Percentiles rank a stretch among this genome's conserved stretches.
Conservation (phyloP, 2,888 invertebrate genomes). For the Heliconius erato region DNA sequence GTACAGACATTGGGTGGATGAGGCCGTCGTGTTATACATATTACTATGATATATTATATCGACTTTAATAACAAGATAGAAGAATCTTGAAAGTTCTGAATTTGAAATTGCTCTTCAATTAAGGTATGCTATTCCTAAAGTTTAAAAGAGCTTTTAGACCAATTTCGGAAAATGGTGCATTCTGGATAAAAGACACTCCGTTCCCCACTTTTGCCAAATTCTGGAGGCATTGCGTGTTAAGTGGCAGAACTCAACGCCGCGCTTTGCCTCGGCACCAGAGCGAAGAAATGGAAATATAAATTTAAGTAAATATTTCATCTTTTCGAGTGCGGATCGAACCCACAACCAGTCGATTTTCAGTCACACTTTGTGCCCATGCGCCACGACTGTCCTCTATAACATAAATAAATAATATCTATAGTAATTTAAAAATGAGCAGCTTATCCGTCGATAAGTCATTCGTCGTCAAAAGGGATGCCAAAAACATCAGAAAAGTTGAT, state of each 20-base stretch:
- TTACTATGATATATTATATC: not conserved
- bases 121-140: not conserved
- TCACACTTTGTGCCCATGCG: too few species aligned
- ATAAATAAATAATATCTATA: not conserved
- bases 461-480: slow-evolving; percentile 42
- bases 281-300: too few species aligned
- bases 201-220: too few species aligned
- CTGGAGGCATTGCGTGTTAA: too few species aligned
- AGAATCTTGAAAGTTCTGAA: not conserved
- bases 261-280: too few species aligned
- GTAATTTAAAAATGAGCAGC: not conserved
- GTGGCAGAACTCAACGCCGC: too few species aligned
- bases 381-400: not conserved
- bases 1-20: too few species aligned
- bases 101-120: not conserved
- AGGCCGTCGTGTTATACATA: too few species aligned
- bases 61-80: not conserved
- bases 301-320: too few species aligned
- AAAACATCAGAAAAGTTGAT: slow-evolving; percentile 47
- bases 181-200: not conserved
- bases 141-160: not conserved
- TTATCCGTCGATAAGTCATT: slow-evolving; percentile 32
- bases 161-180: not conserved
- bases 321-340: too few species aligned
- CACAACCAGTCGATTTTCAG: too few species aligned